These are phyloP conservation scores for Trypoxylon attenuatum DNA, from an alignment of 2,888 invertebrate species.

Conservation along the genomic window DNA sequence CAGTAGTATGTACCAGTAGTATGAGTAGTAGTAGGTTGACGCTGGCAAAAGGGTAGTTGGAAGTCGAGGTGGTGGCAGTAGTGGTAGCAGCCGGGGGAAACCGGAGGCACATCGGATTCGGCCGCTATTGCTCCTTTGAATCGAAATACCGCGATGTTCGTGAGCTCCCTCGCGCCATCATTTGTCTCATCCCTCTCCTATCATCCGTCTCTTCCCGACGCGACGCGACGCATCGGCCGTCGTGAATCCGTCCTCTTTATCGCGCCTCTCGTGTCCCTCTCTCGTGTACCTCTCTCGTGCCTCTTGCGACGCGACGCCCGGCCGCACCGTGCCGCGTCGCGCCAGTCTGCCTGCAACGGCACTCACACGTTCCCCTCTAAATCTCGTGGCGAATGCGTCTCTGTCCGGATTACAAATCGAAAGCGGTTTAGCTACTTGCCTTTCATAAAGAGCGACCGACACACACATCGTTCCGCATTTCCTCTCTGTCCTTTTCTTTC, in stretches of 20 bases:
- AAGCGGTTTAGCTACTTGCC: slow-evolving; percentile 63
- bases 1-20: no score
- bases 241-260: no score
- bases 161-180: not conserved
- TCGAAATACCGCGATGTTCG: slow-evolving; percentile 46
- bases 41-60: slow-evolving; percentile 32
- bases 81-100: slow-evolving; percentile 24
- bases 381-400: slow-evolving; percentile 61
- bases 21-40: no score
- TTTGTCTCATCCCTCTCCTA: slow-evolving; percentile 3
- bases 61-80: no score
- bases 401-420: slow-evolving; percentile 67
- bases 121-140: slow-evolving; percentile 59
- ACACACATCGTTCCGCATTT: slow-evolving; percentile 31
- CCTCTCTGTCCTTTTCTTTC: slow-evolving; percentile 25
- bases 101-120: slow-evolving; percentile 54
- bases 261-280: slow-evolving; percentile 1
- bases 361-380: slow-evolving; percentile 40
- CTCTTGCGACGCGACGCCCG: not conserved
- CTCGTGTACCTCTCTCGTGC: not conserved
- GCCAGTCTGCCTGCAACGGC: not conserved
- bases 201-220: no score
- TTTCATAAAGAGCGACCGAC: slow-evolving; percentile 59
- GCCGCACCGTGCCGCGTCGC: no score
- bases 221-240: no score